These are phyloP conservation scores for Tragelaphus scriptus DNA, from an alignment of 2,113 vertebrate species.

Conservation along the genomic window DNA sequence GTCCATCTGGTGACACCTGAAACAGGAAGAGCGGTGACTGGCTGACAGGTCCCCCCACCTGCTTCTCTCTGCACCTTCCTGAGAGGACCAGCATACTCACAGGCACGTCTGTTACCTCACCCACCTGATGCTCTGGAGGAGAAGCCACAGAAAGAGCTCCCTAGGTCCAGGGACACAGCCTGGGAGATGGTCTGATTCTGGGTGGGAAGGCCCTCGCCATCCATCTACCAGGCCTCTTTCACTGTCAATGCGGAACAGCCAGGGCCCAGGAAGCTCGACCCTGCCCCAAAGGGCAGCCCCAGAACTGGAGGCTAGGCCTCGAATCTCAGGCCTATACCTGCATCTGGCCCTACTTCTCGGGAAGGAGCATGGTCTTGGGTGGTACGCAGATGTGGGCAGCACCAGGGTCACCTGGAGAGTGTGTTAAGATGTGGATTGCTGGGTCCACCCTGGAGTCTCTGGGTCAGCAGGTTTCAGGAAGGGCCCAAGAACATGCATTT, in stretches of 20 bases:
- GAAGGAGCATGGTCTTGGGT: not conserved
- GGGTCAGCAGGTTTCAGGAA: too few species aligned
- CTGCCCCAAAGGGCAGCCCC: not conserved
- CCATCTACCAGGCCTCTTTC: not conserved
- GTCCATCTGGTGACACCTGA: conserved; percentile 96
- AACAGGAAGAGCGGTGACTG: not conserved
- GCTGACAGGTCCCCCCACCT: rapidly evolving
- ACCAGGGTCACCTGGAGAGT: too few species aligned
- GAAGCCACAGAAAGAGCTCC: not conserved
- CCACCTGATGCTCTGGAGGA: not conserved
- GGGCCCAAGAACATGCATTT: not conserved
- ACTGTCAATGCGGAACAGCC: not conserved
- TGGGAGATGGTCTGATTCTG: not conserved
- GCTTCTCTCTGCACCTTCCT: rapidly evolving
- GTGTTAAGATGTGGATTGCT: rapidly evolving
- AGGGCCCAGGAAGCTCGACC: not conserved
- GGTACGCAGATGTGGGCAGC: not conserved
- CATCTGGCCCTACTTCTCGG: rapidly evolving
- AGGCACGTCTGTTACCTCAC: rapidly evolving
- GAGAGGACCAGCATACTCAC: rapidly evolving
- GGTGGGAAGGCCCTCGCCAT: not conserved
- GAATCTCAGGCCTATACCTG: not conserved
- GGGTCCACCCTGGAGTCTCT: not conserved
- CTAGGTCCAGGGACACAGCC: rapidly evolving
- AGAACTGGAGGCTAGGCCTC: not conserved